Conservation (phyloP, 2,797 vertebrate species). For the Rallus crepitans region DNA sequence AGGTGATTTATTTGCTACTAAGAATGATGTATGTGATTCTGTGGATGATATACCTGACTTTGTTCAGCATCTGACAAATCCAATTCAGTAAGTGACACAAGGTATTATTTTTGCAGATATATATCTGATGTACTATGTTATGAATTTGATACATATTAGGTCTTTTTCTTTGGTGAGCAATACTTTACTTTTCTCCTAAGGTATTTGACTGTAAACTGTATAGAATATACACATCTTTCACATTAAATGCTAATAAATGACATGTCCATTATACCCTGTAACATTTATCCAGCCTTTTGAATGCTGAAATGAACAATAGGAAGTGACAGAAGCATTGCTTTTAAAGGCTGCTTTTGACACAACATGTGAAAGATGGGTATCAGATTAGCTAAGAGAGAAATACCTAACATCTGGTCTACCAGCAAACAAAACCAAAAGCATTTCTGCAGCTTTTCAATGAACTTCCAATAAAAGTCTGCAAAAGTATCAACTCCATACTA, state of each 20-base stretch:
- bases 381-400: background rate
- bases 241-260: background rate
- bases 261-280: background rate
- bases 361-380: background rate
- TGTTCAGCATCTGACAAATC: constrained; percentile 20
- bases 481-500: background rate
- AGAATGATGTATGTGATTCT: constrained; percentile 2
- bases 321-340: background rate
- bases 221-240: background rate
- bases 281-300: background rate
- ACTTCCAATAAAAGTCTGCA: background rate
- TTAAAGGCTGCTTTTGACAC: background rate
- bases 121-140: background rate
- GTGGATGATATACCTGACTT: background rate
- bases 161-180: background rate
- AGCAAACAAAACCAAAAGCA: background rate
- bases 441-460: background rate
- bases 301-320: background rate
- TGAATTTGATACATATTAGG: background rate
- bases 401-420: background rate
- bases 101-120: background rate
- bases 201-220: background rate
- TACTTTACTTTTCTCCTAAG: background rate
- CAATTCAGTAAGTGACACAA: constrained; percentile 1
- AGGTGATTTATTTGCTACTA: constrained; percentile 20